Evolutionary conservation across 2,888 invertebrate genomes (phyloP).

Genomic region (Drosophila birchii): DNA sequence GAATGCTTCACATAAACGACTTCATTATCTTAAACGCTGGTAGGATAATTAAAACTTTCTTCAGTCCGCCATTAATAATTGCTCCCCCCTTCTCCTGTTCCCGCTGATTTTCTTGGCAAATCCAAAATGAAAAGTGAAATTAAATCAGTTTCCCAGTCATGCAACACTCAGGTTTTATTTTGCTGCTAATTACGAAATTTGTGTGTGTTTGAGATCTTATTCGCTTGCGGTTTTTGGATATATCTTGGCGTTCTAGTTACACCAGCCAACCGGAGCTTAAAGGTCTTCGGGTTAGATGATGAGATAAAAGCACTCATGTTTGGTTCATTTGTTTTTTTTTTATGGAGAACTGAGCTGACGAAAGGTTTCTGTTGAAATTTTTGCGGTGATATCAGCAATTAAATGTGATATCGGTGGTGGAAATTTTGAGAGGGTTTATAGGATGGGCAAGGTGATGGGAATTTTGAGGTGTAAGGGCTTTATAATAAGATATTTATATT

Average conservation of each 20-base stretch:
- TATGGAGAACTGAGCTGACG: neutral
- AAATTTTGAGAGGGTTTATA: neutral
- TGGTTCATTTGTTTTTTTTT: slow-evolving; percentile 4
- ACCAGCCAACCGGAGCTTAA: slow-evolving; percentile 18
- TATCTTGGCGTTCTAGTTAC: slow-evolving; percentile 40
- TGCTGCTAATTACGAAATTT: slow-evolving; percentile 45
- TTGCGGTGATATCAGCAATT: slow-evolving; percentile 18
- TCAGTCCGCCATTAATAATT: slow-evolving; percentile 62
- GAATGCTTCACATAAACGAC: slow-evolving; percentile 73
- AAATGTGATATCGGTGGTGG: slow-evolving; percentile 6
- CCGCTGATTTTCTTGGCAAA: slow-evolving; percentile 41
- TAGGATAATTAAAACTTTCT: slow-evolving; percentile 75
- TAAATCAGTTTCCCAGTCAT: slow-evolving; percentile 58
- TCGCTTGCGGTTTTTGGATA: slow-evolving; percentile 29
- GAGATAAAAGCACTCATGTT: slow-evolving; percentile 6
- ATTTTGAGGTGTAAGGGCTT: neutral
- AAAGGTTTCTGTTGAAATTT: slow-evolving; percentile 8
- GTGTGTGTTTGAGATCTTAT: slow-evolving; percentile 38
- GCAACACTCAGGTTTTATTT: slow-evolving; percentile 22
- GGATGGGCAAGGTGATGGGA: neutral
- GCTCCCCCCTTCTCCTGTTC: slow-evolving; percentile 21
- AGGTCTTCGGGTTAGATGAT: slow-evolving; percentile 32
- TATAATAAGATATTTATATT: neutral
- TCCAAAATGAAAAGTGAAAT: slow-evolving; percentile 72
- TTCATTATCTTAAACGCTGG: slow-evolving; percentile 71